These are phyloP conservation scores for Eupeodes corollae DNA, from an alignment of 1,140 invertebrate species.

Conservation along the genomic window DNA sequence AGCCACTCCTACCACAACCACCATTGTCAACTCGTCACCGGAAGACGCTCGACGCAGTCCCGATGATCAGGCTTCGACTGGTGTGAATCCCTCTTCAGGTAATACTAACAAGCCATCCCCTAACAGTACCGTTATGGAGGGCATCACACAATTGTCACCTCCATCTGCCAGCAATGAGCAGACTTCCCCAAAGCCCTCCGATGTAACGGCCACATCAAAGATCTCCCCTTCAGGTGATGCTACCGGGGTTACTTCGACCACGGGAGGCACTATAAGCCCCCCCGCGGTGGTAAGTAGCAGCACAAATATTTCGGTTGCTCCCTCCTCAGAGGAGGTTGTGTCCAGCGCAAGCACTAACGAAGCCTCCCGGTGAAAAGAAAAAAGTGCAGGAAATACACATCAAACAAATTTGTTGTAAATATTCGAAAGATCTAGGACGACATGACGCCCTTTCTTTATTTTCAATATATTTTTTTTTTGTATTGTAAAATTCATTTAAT, in stretches of 20 bases:
- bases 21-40: slow-evolving; percentile 15
- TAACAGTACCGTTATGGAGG: not conserved
- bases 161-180: not conserved
- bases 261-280: slow-evolving; percentile 27
- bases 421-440: not conserved
- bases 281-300: slow-evolving; percentile 34
- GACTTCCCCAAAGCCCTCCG: not conserved
- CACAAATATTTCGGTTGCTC: slow-evolving; percentile 14
- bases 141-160: not conserved
- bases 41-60: not conserved
- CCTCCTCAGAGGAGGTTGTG: slow-evolving; percentile 6
- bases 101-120: not conserved
- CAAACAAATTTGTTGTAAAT: slow-evolving; percentile 3
- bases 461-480: not conserved
- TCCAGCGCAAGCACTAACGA: slow-evolving; percentile 7
- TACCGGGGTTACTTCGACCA: slow-evolving; percentile 28
- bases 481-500: not conserved
- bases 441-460: not conserved
- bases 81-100: slow-evolving; percentile 3
- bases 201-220: slow-evolving; percentile 14
- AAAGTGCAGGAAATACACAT: slow-evolving; percentile 2
- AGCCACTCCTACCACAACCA: slow-evolving; percentile 19
- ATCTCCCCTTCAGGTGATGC: slow-evolving; percentile 9
- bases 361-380: not conserved
- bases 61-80: slow-evolving; percentile 7